Evolutionary conservation across 2,113 vertebrate species (phyloP), one percentile per base, ranked within the genome.

Genomic region (Perognathus longimembris): DNA sequence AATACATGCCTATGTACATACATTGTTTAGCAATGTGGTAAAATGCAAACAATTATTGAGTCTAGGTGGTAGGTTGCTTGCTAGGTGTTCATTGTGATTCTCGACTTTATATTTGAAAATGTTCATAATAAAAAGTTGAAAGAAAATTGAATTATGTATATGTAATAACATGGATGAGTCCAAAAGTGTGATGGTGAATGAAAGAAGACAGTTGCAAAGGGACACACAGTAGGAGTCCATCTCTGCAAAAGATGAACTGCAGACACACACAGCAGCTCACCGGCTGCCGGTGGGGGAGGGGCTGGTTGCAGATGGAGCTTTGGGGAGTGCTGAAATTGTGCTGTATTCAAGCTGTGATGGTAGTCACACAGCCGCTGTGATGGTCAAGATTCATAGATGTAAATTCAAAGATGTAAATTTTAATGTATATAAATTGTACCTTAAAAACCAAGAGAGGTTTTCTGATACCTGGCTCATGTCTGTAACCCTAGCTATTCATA

Each of bases 331-430:
- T 71, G 30, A 21, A 78, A 54, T 69, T 63, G 67, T n/a, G 77
- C 42, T 17, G 8, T 42, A 76, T 42, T 84, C 73, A 64, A 5
- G 79, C 42, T n/a, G 15, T 50, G 30, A 14, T 21, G 11, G 17
- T 83, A 50, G 57, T 9, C 66, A 71, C 15, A 66, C 38, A 42
- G 21, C 17, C 24, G 50, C 50, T 54, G 50, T 54, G 50, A 79
- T 42, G 54, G n/a, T 78, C 20, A 75, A 80, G 64, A 67, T 1
- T 90, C 80, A 70, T 10, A 83, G 66, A 92, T 11, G n/a, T n/a
- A n/a, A n/a, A n/a, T n/a, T n/a, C n/a, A 86, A n/a, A 91, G 69
- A 59, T 26, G 15, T 66, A 50, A 94, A 88, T 91, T 89, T 91
- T 85, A 91, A 85, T 45, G 21, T 36, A 7, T 54, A 15, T 20